Percentiles rank a stretch among this genome's conserved stretches.
Evolutionary conservation across 1,140 invertebrate genomes (phyloP).

Genomic region (Trachelipus rathkii): DNA sequence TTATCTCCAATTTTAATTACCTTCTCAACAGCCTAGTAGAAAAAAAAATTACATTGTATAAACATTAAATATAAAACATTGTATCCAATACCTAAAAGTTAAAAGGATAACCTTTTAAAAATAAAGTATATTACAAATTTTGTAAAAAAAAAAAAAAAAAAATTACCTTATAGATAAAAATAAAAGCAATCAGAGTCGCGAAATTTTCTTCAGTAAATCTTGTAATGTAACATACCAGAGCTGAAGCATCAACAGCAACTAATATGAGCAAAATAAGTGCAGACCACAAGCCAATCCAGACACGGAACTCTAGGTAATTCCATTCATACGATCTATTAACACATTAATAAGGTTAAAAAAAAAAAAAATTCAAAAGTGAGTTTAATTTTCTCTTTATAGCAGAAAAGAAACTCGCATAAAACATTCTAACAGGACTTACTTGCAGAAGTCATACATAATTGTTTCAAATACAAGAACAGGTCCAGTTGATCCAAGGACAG

Average conservation of each 20-base stretch:
- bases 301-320: conserved; percentile 89
- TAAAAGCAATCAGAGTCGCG: conserved; percentile 95
- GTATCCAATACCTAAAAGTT: too few relatives aligned
- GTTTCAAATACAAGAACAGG: conserved; percentile 98
- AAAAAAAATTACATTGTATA: background rate
- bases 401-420: conserved; percentile 26
- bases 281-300: conserved; percentile 95
- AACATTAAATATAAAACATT: too few relatives aligned
- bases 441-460: conserved; percentile 92
- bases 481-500: conserved; percentile 94
- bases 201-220: conserved; percentile 99
- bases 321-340: conserved; percentile 60
- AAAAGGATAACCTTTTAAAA: too few relatives aligned
- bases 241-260: conserved; percentile 92
- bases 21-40: conserved; percentile 68
- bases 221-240: conserved; percentile 97
- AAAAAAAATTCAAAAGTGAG: too few relatives aligned
- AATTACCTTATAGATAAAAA: conserved; percentile 96
- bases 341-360: too few relatives aligned
- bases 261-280: conserved; percentile 78
- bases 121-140: too few relatives aligned
- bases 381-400: background rate
- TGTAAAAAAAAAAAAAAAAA: too few relatives aligned
- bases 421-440: conserved; percentile 55
- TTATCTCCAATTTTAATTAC: conserved; percentile 76